Evolutionary conservation across 2,113 vertebrate genomes (phyloP).

Genomic region (Chunga burmeisteri): DNA sequence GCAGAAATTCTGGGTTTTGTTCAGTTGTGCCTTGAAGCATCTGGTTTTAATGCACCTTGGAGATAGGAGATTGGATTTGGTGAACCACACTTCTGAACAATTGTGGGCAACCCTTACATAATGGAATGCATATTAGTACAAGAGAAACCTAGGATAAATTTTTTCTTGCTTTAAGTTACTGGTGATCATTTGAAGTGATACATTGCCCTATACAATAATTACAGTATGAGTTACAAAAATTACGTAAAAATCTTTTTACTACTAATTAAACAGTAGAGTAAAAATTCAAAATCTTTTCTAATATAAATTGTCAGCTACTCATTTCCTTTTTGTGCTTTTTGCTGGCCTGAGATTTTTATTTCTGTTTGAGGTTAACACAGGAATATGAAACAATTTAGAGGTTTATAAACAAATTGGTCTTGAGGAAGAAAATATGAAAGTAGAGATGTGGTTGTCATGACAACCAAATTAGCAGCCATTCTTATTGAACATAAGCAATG

Average conservation of each 20-base stretch:
- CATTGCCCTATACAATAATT: background rate
- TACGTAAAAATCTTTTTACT: background rate
- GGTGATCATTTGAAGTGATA: background rate
- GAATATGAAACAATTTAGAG: background rate
- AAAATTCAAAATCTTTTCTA: background rate
- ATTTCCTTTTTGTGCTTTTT: background rate
- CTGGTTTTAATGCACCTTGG: fast-evolving
- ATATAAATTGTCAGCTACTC: background rate
- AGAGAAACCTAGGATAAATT: background rate
- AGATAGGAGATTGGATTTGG: background rate
- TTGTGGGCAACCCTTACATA: background rate
- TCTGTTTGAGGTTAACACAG: background rate
- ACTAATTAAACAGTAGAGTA: background rate
- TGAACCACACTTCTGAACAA: background rate
- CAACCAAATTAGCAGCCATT: background rate
- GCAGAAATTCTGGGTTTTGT: background rate
- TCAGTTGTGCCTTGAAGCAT: background rate
- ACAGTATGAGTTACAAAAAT: background rate
- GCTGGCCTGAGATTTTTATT: background rate
- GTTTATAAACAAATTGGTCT: background rate
- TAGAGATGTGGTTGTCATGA: background rate
- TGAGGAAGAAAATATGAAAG: background rate
- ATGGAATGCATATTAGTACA: background rate
- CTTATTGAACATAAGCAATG: background rate
- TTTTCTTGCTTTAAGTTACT: background rate